Conservation (phyloP, 2,888 invertebrate species). For the Abrostola tripartita region DNA sequence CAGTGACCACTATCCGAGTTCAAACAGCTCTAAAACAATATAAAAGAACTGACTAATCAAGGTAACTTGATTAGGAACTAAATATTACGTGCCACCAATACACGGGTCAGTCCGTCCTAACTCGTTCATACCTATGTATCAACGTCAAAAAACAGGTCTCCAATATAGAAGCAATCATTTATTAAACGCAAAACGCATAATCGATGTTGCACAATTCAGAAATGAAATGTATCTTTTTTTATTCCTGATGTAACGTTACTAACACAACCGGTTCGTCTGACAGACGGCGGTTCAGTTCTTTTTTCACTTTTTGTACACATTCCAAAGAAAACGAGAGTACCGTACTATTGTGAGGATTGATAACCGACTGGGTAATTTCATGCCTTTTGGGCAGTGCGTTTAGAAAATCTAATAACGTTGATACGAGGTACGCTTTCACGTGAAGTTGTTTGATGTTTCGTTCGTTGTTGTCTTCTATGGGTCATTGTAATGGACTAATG, state of each 20-base stretch:
- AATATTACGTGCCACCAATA: conserved; percentile 27
- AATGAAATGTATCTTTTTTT: conserved; percentile 60
- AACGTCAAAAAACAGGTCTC: conserved; percentile 38
- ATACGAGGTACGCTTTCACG: conserved; percentile 69
- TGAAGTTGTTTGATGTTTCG: conserved; percentile 46
- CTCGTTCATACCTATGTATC: conserved; percentile 16
- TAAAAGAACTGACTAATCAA: conserved; percentile 3
- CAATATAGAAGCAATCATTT: conserved; percentile 47
- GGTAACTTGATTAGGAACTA: conserved; percentile 7
- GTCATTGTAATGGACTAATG: conserved; percentile 9
- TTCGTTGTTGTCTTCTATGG: conserved; percentile 24
- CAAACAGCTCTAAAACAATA: conserved; percentile 1
- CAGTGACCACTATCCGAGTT: not conserved
- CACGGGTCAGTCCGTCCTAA: conserved; percentile 21
- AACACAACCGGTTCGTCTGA: conserved; percentile 54
- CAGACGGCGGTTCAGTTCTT: conserved; percentile 40
- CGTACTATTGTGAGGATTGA: conserved; percentile 61
- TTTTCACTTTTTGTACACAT: conserved; percentile 63
- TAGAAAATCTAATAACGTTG: conserved; percentile 59
- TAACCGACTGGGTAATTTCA: conserved; percentile 68
- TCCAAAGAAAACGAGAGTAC: conserved; percentile 73
- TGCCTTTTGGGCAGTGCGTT: conserved; percentile 65
- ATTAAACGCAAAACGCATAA: conserved; percentile 54
- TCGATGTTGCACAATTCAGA: conserved; percentile 63
- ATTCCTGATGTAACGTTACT: conserved; percentile 57